phyloP scores from a whole-genome alignment of 2,113 vertebrate genomes.

The Nestor notabilis region DNA sequence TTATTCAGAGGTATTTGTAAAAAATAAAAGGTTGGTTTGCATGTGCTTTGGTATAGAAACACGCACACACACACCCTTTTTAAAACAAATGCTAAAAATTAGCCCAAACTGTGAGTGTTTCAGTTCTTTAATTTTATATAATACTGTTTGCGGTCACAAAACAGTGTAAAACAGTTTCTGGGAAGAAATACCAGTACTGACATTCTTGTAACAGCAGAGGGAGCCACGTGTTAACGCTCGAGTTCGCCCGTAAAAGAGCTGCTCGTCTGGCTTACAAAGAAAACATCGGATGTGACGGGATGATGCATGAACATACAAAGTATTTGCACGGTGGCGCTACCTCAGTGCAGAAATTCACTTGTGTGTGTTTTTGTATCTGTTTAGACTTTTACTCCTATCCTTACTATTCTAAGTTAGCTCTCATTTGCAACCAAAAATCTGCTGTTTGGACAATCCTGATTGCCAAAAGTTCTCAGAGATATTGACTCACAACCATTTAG shows the following conservation, averaged over 20 bases:
- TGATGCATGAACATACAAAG: not conserved
- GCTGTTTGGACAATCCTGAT: not conserved
- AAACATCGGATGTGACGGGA: not conserved
- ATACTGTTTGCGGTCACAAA: not conserved
- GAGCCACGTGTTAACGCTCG: not conserved
- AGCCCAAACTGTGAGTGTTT: not conserved
- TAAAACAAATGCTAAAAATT: not conserved
- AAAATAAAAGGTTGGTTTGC: not conserved
- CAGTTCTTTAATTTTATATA: not conserved
- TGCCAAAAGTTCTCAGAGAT: not conserved
- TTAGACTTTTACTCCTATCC: fast-evolving
- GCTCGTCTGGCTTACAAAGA: not conserved
- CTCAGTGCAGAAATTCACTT: not conserved
- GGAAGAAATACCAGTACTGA: not conserved
- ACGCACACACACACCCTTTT: fast-evolving
- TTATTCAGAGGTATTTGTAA: not conserved
- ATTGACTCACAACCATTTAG: not conserved
- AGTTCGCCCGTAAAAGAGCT: not conserved
- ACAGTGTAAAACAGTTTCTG: not conserved
- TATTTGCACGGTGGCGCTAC: not conserved
- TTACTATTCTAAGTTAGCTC: not conserved
- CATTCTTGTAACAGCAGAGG: not conserved
- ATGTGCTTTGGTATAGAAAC: not conserved
- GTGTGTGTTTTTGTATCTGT: fast-evolving
- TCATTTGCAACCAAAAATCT: not conserved